phyloP scores from a whole-genome alignment of 1,140 invertebrate genomes.

The Drosophila repleta region DNA sequence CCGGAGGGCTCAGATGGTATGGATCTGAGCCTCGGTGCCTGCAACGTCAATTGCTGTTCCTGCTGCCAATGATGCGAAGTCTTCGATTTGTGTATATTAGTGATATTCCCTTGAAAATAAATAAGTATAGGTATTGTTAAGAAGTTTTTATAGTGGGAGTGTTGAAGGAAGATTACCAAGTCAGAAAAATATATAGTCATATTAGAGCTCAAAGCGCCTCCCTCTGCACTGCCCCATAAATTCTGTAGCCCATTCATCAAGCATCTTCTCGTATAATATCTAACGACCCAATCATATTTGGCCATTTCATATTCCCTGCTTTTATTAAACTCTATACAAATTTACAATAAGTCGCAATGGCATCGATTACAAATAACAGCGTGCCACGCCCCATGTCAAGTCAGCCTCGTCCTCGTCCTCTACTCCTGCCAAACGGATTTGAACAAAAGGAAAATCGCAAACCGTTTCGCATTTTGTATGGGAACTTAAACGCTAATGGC shows the following conservation, averaged over 20 bases:
- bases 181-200: too few species aligned
- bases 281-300: neutral
- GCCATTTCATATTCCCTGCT: neutral
- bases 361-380: slow-evolving; percentile 63
- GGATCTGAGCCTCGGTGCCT: neutral
- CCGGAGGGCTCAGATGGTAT: slow-evolving; percentile 1
- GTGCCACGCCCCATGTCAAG: neutral
- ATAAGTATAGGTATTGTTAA: neutral
- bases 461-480: slow-evolving; percentile 72
- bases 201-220: neutral
- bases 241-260: too few species aligned
- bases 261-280: neutral
- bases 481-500: slow-evolving; percentile 82
- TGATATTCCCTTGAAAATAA: neutral
- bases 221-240: neutral
- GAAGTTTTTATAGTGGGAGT: neutral
- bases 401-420: too few species aligned
- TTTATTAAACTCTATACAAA: slow-evolving; percentile 5
- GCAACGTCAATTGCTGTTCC: slow-evolving; percentile 6
- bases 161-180: neutral
- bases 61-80: slow-evolving; percentile 22
- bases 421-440: too few species aligned
- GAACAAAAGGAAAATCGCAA: slow-evolving; percentile 29
- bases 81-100: neutral
- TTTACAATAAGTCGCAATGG: slow-evolving; percentile 36